Percentiles rank a stretch among this genome's conserved stretches.
Evolutionary conservation across 2,113 vertebrate species (phyloP).

Genomic region (Columbina picui): DNA sequence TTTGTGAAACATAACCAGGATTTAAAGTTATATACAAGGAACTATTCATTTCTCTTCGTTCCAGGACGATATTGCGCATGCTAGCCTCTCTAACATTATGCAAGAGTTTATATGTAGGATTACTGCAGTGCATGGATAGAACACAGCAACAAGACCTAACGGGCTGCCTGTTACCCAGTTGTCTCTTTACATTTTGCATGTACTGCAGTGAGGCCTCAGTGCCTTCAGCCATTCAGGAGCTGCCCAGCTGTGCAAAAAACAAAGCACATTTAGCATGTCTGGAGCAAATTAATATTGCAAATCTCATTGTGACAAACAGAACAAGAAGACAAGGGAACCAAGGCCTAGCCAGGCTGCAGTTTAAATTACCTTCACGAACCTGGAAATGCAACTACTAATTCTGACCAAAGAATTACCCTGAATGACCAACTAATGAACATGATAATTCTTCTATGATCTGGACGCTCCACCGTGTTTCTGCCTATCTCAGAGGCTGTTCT

Average conservation of each 20-base stretch:
- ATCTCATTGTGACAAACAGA: background rate
- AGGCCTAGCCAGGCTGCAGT: background rate
- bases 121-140: background rate
- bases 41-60: background rate
- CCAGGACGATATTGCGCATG: background rate
- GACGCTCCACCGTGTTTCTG: background rate
- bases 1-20: background rate
- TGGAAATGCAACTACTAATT: background rate
- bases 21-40: background rate
- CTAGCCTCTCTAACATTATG: background rate
- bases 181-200: background rate
- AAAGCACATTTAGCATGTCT: background rate
- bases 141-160: background rate
- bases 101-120: background rate
- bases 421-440: background rate
- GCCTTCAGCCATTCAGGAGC: background rate
- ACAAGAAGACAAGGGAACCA: background rate
- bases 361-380: background rate
- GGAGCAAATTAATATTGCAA: background rate
- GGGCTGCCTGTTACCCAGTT: background rate
- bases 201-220: background rate
- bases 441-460: background rate
- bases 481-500: background rate
- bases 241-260: conserved; percentile 4
- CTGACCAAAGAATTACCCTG: background rate